Conservation (phyloP, 1,140 invertebrate species). For the Eufriesea mexicana region DNA sequence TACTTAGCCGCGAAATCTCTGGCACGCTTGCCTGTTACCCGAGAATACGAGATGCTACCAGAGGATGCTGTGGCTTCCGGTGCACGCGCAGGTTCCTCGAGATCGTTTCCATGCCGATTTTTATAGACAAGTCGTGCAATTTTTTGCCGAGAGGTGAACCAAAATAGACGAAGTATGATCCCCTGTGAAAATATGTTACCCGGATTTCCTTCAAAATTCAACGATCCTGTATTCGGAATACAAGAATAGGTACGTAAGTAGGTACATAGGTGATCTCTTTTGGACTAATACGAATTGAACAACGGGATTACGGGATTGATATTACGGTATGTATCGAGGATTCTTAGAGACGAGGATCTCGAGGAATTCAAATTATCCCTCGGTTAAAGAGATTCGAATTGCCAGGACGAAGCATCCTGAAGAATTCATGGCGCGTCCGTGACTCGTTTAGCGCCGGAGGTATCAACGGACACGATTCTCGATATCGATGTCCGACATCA, state of each 20-base stretch:
- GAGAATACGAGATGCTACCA: background rate
- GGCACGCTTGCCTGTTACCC: slow-evolving; percentile 16
- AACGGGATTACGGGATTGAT: background rate
- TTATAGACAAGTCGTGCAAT: background rate
- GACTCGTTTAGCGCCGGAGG: background rate
- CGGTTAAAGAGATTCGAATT: background rate
- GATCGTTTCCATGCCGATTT: too few relatives aligned
- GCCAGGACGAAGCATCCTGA: background rate
- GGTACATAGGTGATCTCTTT: too few relatives aligned
- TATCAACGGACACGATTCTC: background rate
- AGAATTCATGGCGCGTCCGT: background rate
- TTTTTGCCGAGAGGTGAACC: background rate
- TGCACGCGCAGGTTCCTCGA: background rate
- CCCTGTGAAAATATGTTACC: background rate
- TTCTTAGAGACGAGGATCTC: background rate
- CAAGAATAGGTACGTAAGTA: too few relatives aligned
- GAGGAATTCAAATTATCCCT: slow-evolving; percentile 1
- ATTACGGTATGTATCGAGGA: background rate
- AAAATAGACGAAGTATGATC: background rate
- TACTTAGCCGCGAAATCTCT: slow-evolving; percentile 46
- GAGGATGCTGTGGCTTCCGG: background rate
- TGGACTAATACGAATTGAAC: background rate
- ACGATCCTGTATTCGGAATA: too few relatives aligned
- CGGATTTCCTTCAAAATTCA: too few relatives aligned
- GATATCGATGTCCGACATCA: background rate